Evolutionary conservation across 2,888 invertebrate genomes (phyloP).

Genomic region (Notocelia uddmanniana): DNA sequence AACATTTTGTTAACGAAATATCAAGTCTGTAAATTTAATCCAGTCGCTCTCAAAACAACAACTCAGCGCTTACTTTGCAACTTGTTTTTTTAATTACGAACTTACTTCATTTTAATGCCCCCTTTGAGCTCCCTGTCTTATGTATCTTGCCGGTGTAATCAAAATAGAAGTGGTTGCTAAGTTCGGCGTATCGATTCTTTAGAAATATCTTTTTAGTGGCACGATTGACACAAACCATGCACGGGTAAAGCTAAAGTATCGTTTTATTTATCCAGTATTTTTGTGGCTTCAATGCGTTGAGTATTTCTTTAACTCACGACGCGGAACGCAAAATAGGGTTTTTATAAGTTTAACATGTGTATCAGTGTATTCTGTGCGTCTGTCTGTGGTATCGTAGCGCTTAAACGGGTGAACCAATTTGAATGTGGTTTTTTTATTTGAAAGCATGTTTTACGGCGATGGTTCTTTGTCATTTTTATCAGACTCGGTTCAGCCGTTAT

Average conservation of each 20-base stretch:
- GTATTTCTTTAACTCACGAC: no score
- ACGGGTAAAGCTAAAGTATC: not conserved
- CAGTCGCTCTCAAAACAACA: constrained; percentile 19
- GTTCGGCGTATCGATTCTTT: constrained; percentile 1
- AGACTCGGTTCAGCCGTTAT: no score
- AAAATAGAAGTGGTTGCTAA: not conserved
- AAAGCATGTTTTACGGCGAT: no score
- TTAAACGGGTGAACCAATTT: no score
- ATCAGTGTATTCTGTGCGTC: no score
- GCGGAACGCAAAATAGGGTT: no score
- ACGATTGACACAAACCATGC: constrained; percentile 7
- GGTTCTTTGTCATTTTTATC: no score
- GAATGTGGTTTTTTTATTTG: no score
- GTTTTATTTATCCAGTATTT: not conserved
- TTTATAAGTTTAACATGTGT: no score
- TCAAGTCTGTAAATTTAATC: constrained; percentile 17
- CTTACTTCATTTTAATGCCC: constrained; percentile 25
- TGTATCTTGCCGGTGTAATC: constrained; percentile 19
- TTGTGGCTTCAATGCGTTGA: not conserved
- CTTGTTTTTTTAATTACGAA: constrained; percentile 36
- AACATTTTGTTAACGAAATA: constrained; percentile 17
- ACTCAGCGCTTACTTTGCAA: constrained; percentile 18
- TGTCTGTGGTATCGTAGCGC: no score
- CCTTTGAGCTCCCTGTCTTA: constrained; percentile 16
- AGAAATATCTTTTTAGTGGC: constrained; percentile 4